Base-by-base conservation (phyloP, 2,113 vertebrate species). In the Potamarius usumacintae region DNA sequence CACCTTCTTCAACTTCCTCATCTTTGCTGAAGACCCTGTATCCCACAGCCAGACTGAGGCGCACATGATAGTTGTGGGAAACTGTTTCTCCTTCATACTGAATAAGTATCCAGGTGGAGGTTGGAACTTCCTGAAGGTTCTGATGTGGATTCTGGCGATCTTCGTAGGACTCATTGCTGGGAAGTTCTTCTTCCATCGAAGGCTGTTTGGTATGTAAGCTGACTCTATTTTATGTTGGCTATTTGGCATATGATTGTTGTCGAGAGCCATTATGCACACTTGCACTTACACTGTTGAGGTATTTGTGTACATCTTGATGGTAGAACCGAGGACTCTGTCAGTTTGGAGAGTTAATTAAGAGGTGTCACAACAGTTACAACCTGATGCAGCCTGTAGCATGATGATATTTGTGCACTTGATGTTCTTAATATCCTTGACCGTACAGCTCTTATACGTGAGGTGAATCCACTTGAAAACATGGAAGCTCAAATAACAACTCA, bases 1-100 rank as follows among this genome's bases (percentile, higher is more conserved):
- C 92, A 98, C 96, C 92, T 99, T 99, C 95, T 98, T 97, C 89
- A 99, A 99, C 94, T 99, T 99, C 94, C 94, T 99, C 90, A 95
- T 99, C 95, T 99, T 99, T 85, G 98, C 98, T 0, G 98, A 99
- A 91, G 98, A 99, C 94, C 98, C 98, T 0, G 90, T 99, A 76
- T 99, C 98, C 62, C 98, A 99, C 94, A 99, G 98, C 88, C 98
- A 98, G 92, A 99, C 97, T 0, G 97, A 98, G 93, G 98, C 98
- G 71, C 97, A 97, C 88, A 97, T 99, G 90, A 97, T 97, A 67
- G 98, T 99, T 86, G 97, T 99, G 92, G 98, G 98, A 69, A 99
- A 99, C 96, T 99, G 98, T 92, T 98, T 99, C 95, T 99, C 98
- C 17, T 99, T 99, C 93, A 94, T 99, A 76, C 96, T 97, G 86